Evolutionary conservation across 2,888 invertebrate genomes (phyloP).

Genomic region (Phrixothrix hirtus): DNA sequence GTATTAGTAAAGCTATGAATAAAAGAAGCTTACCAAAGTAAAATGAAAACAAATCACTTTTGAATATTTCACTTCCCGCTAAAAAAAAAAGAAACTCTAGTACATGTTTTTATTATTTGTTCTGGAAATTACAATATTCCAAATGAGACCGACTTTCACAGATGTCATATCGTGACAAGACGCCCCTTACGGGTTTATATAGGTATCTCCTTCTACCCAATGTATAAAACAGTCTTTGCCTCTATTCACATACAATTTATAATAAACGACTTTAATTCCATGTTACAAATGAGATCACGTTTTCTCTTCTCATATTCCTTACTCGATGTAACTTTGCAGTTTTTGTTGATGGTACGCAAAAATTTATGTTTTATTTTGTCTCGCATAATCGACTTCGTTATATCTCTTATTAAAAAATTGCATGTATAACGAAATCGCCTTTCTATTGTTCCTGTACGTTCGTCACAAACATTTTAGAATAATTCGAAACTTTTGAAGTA

Average conservation of each 20-base stretch:
- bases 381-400: neutral
- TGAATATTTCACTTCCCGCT: slow-evolving; percentile 29
- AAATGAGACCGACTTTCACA: slow-evolving; percentile 29
- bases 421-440: too few species aligned
- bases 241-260: slow-evolving; percentile 33
- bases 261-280: slow-evolving; percentile 36
- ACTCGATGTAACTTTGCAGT: slow-evolving; percentile 23
- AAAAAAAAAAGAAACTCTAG: slow-evolving; percentile 22
- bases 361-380: slow-evolving; percentile 1
- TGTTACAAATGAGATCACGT: slow-evolving; percentile 35
- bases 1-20: slow-evolving; percentile 15
- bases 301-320: slow-evolving; percentile 27
- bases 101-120: slow-evolving; percentile 31
- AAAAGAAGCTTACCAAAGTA: slow-evolving; percentile 19
- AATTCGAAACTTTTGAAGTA: too few species aligned
- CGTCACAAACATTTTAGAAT: too few species aligned
- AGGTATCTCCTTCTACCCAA: slow-evolving; percentile 18
- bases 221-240: slow-evolving; percentile 17
- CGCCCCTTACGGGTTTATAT: slow-evolving; percentile 17
- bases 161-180: slow-evolving; percentile 29
- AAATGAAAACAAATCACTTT: slow-evolving; percentile 21
- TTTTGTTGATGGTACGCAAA: slow-evolving; percentile 6
- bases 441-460: too few species aligned
- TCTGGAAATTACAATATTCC: slow-evolving; percentile 30
- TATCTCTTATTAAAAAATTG: too few species aligned